Evolutionary conservation across 1,140 invertebrate species (phyloP), one percentile per base, ranked within the genome.

Genomic region (Prorops nasuta): DNA sequence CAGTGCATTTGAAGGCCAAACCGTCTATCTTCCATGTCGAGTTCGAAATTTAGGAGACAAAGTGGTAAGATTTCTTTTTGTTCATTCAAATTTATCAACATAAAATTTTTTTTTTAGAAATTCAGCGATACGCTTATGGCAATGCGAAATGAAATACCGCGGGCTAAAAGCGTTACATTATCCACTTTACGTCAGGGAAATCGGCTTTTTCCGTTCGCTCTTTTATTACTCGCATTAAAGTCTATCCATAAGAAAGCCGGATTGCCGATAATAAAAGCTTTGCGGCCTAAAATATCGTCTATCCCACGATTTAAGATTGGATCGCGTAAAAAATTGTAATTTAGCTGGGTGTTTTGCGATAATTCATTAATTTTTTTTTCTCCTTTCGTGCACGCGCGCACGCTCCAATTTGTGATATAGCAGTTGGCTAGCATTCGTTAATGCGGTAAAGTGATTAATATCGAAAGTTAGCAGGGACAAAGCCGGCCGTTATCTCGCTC

Each of bases 41-140:
- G 82, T 85, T 31, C 73, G 78, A 54, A 79, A 84, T 67, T 72
- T 84, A 38, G 79, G 79, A 18, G 83, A 84, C 63, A 83, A 83
- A 79, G 81, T 83, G 66, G 84, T 85, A 68, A 81, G 80, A 80
- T 48, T 43, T 56, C 18, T 47, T 48, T 49, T 54, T 39, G 17
- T 10, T 44, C 1, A 36, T 34, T 49, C 10, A 28, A 34, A 20
- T 12, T 37, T 44, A n/a, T 34, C 37, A 41, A 49, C 9, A 41
- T 31, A 19, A 19, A 10, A n/a, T n/a, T n/a, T n/a, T n/a, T n/a
- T n/a, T n/a, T n/a, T 10, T 28, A 28, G 10, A 28, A 28, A 28
- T 28, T 6, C 24, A n/a, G 24, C 4, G 10, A 28, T 28, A 28
- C 10, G 4, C 4, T 10, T 28, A 28, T 10, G 4, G 4, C 24